These are phyloP conservation scores for Charaxes varanes DNA, from an alignment of 1,140 invertebrate genomes.

Conservation along the genomic window DNA sequence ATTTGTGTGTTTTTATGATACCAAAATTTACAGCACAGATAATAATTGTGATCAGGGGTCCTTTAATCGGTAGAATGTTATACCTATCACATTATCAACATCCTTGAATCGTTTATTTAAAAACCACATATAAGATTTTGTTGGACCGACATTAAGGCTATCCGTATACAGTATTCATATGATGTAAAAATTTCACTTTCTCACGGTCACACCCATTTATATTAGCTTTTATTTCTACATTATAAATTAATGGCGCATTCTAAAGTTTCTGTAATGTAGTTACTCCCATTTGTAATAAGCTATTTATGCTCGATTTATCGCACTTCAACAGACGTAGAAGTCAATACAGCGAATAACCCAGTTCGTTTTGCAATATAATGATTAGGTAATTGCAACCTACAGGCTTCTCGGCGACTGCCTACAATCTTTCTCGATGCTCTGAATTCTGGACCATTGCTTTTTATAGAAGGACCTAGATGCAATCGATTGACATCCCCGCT, in stretches of 20 bases:
- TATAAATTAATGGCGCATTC: not conserved
- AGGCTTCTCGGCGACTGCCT: conserved; percentile 3
- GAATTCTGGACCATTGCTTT: conserved; percentile 14
- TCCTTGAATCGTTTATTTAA: too few relatives aligned
- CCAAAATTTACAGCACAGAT: too few relatives aligned
- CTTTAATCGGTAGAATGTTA: too few relatives aligned
- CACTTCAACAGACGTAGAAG: conserved; percentile 1
- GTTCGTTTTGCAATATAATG: conserved; percentile 36
- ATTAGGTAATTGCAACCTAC: conserved; percentile 36
- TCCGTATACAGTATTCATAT: too few relatives aligned
- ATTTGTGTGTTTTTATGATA: too few relatives aligned
- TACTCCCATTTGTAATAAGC: not conserved
- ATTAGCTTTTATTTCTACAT: not conserved
- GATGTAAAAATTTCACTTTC: conserved; percentile 2
- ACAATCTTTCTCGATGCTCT: conserved; percentile 14
- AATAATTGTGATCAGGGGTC: too few relatives aligned
- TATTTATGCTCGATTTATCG: conserved; percentile 6
- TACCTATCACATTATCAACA: too few relatives aligned
- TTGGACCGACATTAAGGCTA: too few relatives aligned
- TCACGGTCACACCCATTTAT: conserved; percentile 11
- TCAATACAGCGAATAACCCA: not conserved
- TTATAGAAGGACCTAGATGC: conserved; percentile 19
- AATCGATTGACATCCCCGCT: conserved; percentile 15
- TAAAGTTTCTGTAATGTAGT: conserved; percentile 1
- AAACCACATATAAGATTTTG: too few relatives aligned